Evolutionary conservation across 1,140 invertebrate genomes (phyloP).

Genomic region (Drosophila funebris): DNA sequence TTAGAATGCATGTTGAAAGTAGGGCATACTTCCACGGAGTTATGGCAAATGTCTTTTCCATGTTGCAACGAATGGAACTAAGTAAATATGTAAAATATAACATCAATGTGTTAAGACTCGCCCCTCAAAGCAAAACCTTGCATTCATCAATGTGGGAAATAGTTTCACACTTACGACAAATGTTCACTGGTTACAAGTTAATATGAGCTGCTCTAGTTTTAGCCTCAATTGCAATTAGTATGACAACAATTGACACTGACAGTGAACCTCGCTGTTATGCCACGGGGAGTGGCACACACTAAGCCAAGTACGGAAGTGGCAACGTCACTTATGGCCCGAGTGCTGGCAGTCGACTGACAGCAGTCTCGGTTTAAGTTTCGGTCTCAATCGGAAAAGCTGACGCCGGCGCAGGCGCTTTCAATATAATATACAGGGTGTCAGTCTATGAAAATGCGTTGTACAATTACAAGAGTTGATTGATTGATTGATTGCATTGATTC

Average conservation of each 20-base stretch:
- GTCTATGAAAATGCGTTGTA: neutral
- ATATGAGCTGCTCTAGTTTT: neutral
- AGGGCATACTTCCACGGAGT: conserved; percentile 71
- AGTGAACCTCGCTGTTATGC: conserved; percentile 23
- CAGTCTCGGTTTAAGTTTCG: conserved; percentile 12
- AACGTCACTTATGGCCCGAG: conserved; percentile 40
- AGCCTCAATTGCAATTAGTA: neutral
- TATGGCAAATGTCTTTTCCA: conserved; percentile 68
- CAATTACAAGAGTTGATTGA: no score
- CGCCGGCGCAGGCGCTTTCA: conserved; percentile 29
- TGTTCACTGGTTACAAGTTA: conserved; percentile 12
- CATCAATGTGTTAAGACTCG: neutral
- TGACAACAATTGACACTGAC: conserved; percentile 19
- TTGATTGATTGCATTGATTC: no score
- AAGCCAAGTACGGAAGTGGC: conserved; percentile 16
- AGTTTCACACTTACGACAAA: conserved; percentile 23
- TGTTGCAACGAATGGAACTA: conserved; percentile 21
- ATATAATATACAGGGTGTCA: conserved; percentile 12
- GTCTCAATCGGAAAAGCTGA: neutral
- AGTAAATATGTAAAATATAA: neutral
- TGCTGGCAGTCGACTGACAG: conserved; percentile 55
- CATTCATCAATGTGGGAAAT: neutral
- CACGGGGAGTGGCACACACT: conserved; percentile 3
- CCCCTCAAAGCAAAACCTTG: neutral
- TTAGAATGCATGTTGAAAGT: conserved; percentile 65